phyloP scores from a whole-genome alignment of 2,797 vertebrate genomes.

The Anguilla marmorata region DNA sequence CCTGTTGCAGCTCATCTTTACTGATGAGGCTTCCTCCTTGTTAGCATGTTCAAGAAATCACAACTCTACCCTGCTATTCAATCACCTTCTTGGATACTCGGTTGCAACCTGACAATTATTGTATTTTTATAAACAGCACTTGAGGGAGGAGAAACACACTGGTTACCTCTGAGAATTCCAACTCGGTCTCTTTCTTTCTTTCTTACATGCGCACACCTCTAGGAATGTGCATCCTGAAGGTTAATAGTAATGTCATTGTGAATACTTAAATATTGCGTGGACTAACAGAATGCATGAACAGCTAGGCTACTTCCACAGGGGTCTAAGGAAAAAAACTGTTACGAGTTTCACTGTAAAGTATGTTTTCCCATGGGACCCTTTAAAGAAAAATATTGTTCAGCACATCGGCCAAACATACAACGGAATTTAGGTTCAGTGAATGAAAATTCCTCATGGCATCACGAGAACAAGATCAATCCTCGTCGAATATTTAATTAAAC shows the following conservation, averaged over 20 bases:
- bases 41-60: conserved; percentile 1
- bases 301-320: not conserved
- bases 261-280: not conserved
- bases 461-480: not conserved
- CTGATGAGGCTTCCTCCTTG: not conserved
- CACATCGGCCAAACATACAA: not conserved
- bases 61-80: not conserved
- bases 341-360: not conserved
- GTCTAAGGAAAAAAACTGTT: not conserved
- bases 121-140: not conserved
- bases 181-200: too few relatives aligned
- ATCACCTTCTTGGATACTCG: not conserved
- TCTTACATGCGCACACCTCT: not conserved
- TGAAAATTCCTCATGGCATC: not conserved
- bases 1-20: not conserved
- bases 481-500: not conserved
- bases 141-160: not conserved
- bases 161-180: not conserved
- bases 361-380: not conserved
- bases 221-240: not conserved
- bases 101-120: conserved; percentile 2
- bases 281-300: not conserved
- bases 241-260: not conserved
- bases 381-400: not conserved
- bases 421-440: not conserved